phyloP scores from a whole-genome alignment of 2,113 vertebrate genomes.

The Chrysemys picta region DNA sequence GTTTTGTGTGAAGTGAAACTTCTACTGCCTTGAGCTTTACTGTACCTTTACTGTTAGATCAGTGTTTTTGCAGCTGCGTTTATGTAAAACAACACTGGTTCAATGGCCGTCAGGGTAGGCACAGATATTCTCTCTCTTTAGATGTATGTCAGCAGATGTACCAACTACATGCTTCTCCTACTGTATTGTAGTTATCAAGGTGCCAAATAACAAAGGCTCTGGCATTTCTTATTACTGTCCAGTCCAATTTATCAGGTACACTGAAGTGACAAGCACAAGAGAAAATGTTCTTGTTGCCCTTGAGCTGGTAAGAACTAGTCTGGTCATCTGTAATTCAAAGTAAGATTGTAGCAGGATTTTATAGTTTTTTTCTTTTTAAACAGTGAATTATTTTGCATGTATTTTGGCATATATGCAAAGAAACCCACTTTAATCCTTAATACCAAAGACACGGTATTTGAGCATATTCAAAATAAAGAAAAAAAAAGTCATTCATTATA shows the following conservation, averaged over 20 bases:
- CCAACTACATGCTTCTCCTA: not conserved
- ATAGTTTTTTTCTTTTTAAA: not conserved
- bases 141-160: slow-evolving; percentile 23
- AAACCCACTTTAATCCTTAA: not conserved
- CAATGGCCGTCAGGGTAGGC: slow-evolving; percentile 25
- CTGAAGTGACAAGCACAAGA: not conserved
- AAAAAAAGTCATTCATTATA: not conserved
- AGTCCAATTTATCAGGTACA: slow-evolving; percentile 29
- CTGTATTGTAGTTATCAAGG: not conserved
- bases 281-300: slow-evolving; percentile 4
- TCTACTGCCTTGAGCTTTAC: slow-evolving; percentile 5
- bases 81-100: slow-evolving; percentile 36
- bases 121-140: slow-evolving; percentile 8
- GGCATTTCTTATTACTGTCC: slow-evolving; percentile 10
- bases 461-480: not conserved
- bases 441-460: not conserved
- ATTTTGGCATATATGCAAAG: not conserved
- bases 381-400: not conserved
- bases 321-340: slow-evolving; percentile 40
- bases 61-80: slow-evolving; percentile 40
- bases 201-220: not conserved
- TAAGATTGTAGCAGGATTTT: not conserved
- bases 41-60: slow-evolving; percentile 42
- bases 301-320: not conserved
- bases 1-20: slow-evolving; percentile 22